These are phyloP conservation scores for Penaeus indicus DNA, from an alignment of 1,140 invertebrate genomes.

Conservation along the genomic window DNA sequence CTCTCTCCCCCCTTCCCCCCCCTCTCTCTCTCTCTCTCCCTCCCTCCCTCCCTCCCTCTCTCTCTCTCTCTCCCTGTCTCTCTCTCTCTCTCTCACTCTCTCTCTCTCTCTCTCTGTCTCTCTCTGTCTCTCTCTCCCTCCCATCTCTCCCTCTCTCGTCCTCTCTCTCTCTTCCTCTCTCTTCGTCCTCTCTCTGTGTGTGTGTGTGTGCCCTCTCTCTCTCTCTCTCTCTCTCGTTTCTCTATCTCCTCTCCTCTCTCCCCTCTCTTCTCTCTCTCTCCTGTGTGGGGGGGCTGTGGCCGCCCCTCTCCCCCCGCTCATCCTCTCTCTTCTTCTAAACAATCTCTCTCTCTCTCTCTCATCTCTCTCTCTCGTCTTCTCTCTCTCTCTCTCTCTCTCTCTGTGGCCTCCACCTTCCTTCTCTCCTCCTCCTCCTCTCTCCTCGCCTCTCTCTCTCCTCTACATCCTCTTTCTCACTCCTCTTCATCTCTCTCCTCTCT, in stretches of 20 bases:
- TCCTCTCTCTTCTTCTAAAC: neutral
- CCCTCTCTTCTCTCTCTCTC: neutral
- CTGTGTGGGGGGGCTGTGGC: too few relatives aligned
- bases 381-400: neutral
- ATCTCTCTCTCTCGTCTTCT: neutral
- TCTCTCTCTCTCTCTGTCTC: neutral
- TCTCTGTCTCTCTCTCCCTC: neutral
- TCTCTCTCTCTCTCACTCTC: neutral
- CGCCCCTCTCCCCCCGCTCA: neutral
- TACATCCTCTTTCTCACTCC: neutral
- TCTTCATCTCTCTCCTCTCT: neutral
- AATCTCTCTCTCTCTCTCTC: neutral
- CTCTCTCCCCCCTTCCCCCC: too few relatives aligned
- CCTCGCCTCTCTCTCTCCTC: too few relatives aligned
- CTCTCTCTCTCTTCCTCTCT: neutral
- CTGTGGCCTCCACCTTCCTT: neutral
- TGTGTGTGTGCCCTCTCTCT: neutral
- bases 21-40: neutral
- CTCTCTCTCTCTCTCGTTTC: neutral
- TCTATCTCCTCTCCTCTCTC: neutral
- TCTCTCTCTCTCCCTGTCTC: conserved; percentile 1
- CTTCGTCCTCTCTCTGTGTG: neutral
- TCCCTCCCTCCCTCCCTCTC: neutral
- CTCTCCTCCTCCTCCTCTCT: neutral
- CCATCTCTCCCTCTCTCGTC: neutral